Conservation (phyloP, 1,140 invertebrate genomes). For the Ganaspis sp. region DNA sequence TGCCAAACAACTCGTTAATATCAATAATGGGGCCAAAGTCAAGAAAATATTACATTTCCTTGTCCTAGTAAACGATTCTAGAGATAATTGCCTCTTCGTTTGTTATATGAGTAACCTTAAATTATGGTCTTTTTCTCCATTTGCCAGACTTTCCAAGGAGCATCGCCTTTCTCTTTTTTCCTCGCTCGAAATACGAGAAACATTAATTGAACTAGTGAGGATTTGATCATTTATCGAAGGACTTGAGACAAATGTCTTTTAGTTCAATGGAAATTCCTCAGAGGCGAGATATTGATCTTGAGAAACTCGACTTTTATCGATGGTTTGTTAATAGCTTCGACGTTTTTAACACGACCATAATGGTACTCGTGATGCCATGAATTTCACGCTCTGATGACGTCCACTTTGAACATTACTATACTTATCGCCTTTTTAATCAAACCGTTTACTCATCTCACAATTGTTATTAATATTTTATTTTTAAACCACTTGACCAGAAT, state of each 20-base stretch:
- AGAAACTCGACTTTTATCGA: constrained; percentile 8
- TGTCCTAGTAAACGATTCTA: constrained; percentile 4
- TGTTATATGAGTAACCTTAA: constrained; percentile 4
- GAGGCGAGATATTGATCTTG: neutral
- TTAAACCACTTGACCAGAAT: too few relatives aligned
- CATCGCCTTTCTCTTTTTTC: constrained; percentile 31
- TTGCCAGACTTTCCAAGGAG: constrained; percentile 7
- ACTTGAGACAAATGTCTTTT: neutral
- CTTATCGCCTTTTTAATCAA: neutral
- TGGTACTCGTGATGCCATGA: constrained; percentile 14
- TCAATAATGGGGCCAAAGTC: constrained; percentile 4
- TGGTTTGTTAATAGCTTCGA: neutral
- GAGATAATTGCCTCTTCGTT: neutral
- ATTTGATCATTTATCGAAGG: neutral
- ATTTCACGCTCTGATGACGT: constrained; percentile 12
- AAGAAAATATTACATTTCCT: constrained; percentile 4
- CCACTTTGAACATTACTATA: neutral
- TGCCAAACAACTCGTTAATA: neutral
- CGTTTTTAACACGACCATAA: constrained; percentile 4
- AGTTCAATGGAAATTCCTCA: neutral
- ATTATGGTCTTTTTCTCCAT: neutral
- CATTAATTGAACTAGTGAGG: constrained; percentile 11
- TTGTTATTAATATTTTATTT: neutral
- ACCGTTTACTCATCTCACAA: neutral
- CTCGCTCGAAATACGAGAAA: constrained; percentile 16